These are phyloP conservation scores for Atherinomorus stipes DNA, from an alignment of 2,113 vertebrate genomes.

Conservation along the genomic window DNA sequence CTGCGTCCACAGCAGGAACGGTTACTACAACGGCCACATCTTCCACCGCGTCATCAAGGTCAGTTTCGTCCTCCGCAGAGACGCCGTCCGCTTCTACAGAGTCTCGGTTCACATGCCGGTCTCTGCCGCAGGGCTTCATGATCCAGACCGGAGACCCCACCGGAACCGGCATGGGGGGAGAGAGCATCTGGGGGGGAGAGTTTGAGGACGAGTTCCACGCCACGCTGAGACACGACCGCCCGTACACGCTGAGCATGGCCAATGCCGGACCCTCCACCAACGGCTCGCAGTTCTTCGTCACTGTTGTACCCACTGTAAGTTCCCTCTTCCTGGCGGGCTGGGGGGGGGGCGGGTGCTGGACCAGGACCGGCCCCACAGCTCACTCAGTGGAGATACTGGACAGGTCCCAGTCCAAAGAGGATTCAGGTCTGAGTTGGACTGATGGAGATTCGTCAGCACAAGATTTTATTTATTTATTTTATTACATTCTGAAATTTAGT, in stretches of 20 bases:
- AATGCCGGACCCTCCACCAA: slow-evolving; percentile 95
- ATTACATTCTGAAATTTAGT: no score
- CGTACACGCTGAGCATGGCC: slow-evolving; percentile 98
- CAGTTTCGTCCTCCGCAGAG: background rate
- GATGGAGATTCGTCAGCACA: no score
- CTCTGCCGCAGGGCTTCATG: slow-evolving; percentile 91
- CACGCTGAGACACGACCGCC: slow-evolving; percentile 95
- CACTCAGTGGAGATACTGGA: no score
- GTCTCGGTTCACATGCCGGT: no score
- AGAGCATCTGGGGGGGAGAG: slow-evolving; percentile 99
- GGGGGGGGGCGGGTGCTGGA: no score
- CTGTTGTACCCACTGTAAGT: slow-evolving; percentile 96
- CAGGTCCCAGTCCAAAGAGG: no score
- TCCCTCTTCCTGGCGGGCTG: no score
- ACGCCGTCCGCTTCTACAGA: no score
- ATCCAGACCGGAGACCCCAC: slow-evolving; percentile 99
- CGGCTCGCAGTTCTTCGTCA: slow-evolving; percentile 97
- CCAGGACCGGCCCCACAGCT: no score
- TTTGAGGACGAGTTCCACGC: slow-evolving; percentile 99
- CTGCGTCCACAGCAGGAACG: slow-evolving; percentile 97
- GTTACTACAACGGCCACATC: slow-evolving; percentile 96
- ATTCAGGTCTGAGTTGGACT: no score
- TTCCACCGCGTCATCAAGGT: slow-evolving; percentile 99
- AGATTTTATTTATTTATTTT: no score
- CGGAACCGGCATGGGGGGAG: slow-evolving; percentile 97